A percentile compares a stretch with the other conserved stretches of the same genome.
Conservation (phyloP, 2,888 invertebrate genomes). For the Sialis lutaria region DNA sequence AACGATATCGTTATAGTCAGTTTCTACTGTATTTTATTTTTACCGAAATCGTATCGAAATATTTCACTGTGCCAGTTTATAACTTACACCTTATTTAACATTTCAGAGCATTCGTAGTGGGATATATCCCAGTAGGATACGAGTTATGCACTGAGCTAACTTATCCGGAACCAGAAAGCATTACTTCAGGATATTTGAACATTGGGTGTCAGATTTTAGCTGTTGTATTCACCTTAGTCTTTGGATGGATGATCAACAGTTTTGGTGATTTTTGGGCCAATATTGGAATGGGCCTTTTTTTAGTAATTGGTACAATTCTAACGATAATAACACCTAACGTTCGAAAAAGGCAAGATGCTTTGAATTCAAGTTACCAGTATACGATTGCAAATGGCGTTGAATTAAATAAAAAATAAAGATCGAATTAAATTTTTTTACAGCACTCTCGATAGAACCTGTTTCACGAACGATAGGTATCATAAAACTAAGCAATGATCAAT, state of each 20-base stretch:
- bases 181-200: conserved; percentile 16
- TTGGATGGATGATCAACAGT: conserved; percentile 6
- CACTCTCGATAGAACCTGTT: too few relatives aligned
- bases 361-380: too few relatives aligned
- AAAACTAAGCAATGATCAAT: too few relatives aligned
- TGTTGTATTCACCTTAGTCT: conserved; percentile 11
- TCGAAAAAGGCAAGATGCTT: conserved; percentile 10
- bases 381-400: too few relatives aligned
- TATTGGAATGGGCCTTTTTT: conserved; percentile 6
- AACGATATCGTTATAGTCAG: too few relatives aligned
- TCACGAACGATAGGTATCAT: too few relatives aligned
- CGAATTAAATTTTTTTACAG: too few relatives aligned
- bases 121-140: conserved; percentile 16
- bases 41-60: too few relatives aligned
- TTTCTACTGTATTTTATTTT: too few relatives aligned
- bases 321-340: conserved; percentile 9
- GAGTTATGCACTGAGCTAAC: conserved; percentile 18
- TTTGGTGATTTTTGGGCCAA: conserved; percentile 10
- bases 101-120: conserved; percentile 14
- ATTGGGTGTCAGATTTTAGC: conserved; percentile 15
- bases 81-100: too few relatives aligned
- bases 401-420: too few relatives aligned
- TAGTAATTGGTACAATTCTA: conserved; percentile 8
- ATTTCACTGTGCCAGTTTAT: too few relatives aligned
- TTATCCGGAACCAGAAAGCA: conserved; percentile 16